A percentile compares a stretch with the other conserved stretches of the same genome.
These are phyloP conservation scores for Aphis gossypii DNA, from an alignment of 1,140 invertebrate genomes.

Conservation along the genomic window DNA sequence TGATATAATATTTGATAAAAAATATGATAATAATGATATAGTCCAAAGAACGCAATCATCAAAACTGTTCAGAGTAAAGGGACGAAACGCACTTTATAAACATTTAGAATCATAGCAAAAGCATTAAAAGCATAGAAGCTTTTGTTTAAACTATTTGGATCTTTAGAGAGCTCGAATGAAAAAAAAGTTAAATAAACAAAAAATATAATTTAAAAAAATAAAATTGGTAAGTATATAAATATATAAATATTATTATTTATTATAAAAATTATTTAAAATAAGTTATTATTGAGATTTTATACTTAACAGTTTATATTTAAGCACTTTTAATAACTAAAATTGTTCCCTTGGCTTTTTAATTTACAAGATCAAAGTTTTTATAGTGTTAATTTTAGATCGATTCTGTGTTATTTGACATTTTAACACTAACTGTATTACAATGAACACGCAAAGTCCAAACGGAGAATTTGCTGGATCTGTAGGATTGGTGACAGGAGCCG, in stretches of 20 bases:
- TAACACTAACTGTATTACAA: not conserved
- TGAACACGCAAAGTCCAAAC: not conserved
- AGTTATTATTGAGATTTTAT: too few species aligned
- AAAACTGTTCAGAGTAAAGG: not conserved
- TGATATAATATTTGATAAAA: not conserved
- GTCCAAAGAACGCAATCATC: not conserved
- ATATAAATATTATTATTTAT: too few species aligned
- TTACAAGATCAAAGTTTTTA: not conserved
- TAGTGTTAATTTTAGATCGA: too few species aligned
- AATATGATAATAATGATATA: not conserved
- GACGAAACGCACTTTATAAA: not conserved
- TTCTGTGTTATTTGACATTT: not conserved
- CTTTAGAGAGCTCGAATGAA: too few species aligned
- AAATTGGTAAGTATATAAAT: too few species aligned
- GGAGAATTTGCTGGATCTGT: not conserved
- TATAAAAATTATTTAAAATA: too few species aligned
- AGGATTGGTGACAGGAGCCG: not conserved
- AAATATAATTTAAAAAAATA: too few species aligned
- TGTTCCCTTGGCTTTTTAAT: not conserved
- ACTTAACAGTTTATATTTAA: not conserved
- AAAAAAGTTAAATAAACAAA: too few species aligned
- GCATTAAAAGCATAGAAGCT: not conserved
- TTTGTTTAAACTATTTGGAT: not conserved
- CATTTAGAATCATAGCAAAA: not conserved
- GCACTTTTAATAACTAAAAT: not conserved